A percentile compares a stretch with the other conserved stretches of the same genome.
These are phyloP conservation scores for Myiotriccus ornatus DNA, from an alignment of 2,797 vertebrate species.

Conservation along the genomic window DNA sequence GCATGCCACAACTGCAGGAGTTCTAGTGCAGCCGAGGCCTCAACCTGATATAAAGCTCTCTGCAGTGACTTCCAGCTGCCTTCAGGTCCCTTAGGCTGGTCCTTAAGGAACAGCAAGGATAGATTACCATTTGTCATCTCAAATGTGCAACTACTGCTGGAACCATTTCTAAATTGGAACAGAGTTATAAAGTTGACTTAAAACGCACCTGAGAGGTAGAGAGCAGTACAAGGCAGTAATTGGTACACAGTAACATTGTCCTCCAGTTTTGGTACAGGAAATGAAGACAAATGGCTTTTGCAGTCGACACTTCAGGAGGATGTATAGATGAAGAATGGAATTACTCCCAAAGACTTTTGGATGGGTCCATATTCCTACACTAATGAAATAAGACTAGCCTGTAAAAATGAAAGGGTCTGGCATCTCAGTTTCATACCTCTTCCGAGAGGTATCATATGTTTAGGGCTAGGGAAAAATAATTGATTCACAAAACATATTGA, in stretches of 20 bases:
- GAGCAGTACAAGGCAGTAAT: neutral
- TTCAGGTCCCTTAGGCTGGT: neutral
- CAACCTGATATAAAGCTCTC: neutral
- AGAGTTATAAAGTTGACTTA: neutral
- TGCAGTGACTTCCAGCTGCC: neutral
- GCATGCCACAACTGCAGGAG: neutral
- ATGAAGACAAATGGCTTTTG: slow-evolving; percentile 4
- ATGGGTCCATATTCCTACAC: rapidly evolving
- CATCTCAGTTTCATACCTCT: neutral
- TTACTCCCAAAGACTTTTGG: neutral
- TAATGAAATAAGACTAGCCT: neutral
- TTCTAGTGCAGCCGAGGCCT: rapidly evolving
- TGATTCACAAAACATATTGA: neutral
- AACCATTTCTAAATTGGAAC: neutral
- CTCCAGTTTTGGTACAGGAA: neutral
- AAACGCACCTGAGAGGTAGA: neutral
- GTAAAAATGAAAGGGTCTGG: neutral
- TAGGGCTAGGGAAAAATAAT: neutral
- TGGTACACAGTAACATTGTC: neutral
- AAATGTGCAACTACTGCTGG: neutral
- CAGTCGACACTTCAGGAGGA: neutral
- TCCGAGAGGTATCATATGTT: neutral
- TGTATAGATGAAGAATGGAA: neutral
- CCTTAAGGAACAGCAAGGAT: neutral
- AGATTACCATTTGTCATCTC: neutral